Base-by-base conservation (phyloP, 2,888 invertebrate genomes). In the Limulus polyphemus region DNA sequence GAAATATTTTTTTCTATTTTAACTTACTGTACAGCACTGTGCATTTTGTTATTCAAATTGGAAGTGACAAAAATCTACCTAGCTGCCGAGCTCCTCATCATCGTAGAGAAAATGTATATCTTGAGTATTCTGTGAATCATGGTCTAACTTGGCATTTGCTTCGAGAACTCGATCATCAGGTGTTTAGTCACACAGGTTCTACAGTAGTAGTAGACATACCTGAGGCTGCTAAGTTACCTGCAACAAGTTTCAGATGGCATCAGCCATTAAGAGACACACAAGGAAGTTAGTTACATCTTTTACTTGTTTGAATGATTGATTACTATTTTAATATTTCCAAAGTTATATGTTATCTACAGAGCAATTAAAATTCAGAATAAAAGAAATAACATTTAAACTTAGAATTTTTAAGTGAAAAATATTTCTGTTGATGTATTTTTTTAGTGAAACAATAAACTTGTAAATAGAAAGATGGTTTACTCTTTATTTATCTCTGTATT, bases 231-330 rank as follows among this genome's bases (percentile, higher is more conserved):
- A 75, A 75, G 32, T 32, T 32, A 3, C 32, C 32, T 32, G 32
- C 32, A 32, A 77, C 77, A 7, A 71, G 73, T 48, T 74, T 78
- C 62, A 70, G 77, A 16, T 78, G 77, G 75, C 76, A 77, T 76
- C 78, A 78, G 64, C 75, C 73, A 16, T 65, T 67, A 48, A 55
- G 65, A 58, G 56, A 56, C 12, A 64, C 49, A 61, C 32, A 32
- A 32, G 32, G 32, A 32, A 32, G 32, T 32, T 32, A 32, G 32
- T 32, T 32, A 32, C 32, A 5, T 32, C 1, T 32, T 32, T 32
- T 32, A 32, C 32, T 32, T 32, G 32, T 32, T 32, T 32, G 32
- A 32, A 32, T 32, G 32, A 32, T 32, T 32, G 32, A 2, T 32
- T 32, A 7, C 32, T 5, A 7, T 32, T 32, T 32, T 32, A 32